Evolutionary conservation across 2,797 vertebrate species (phyloP), one percentile per base, ranked within the genome.

Genomic region (Phalanger gymnotis): DNA sequence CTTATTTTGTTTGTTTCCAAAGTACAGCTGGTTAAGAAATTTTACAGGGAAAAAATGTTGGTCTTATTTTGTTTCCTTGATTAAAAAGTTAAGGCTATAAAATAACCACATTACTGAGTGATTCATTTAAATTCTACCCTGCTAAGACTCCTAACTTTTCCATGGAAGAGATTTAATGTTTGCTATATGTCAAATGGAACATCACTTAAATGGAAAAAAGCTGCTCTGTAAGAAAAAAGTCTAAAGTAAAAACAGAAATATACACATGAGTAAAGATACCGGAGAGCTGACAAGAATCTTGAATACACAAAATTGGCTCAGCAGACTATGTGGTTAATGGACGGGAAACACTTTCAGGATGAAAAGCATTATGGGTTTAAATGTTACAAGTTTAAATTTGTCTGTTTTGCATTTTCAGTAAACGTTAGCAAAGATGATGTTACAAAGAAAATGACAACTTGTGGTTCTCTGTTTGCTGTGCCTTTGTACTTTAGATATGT

Each of bases 291-390:
- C 30, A 95, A 91, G 51, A 96, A 94, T 57, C 61, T 56, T 95
- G 22, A 95, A 25, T 54, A 92, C 16, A 87, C 73, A 87, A 87
- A 87, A 87, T 87, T 87, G 73, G 73, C 73, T 87, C 66, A 55
- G n/a, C 47, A 93, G 40, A 95, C 28, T 90, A 92, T 91, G 61
- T 92, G 54, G 55, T 58, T 58, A 91, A 53, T 91, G 55, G 51
- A 95, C 92, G 51, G 94, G 92, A 97, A 95, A 93, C 52, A 51
- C 10, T 11, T 91, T 94, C 52, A 96, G 95, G 95, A 96, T 51
- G 28, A 87, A 93, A 93, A 96, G 47, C 28, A 94, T 1, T 89
- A 53, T 61, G 51, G 73, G 57, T 93, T 97, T 89, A 96, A 47
- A 93, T 89, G 53, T 94, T 96, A 95, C 34, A 94, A n/a, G 96